phyloP scores from a whole-genome alignment of 2,797 vertebrate species.

The Lacerta viridis region DNA sequence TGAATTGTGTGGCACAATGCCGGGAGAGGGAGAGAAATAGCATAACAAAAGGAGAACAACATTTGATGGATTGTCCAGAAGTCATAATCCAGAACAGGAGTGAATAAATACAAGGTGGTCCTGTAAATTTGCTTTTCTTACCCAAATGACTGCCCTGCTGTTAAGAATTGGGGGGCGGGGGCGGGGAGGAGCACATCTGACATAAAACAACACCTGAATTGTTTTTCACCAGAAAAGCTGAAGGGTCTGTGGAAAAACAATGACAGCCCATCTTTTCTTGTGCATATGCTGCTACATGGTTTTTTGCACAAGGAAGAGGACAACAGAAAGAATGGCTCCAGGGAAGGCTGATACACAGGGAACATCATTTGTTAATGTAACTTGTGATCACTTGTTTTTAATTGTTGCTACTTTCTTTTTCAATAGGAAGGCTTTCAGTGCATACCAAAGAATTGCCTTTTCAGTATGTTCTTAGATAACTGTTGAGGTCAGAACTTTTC shows the following conservation, averaged over 20 bases:
- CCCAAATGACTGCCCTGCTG: constrained; percentile 20
- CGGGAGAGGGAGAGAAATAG: constrained; percentile 46
- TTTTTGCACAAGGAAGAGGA: constrained; percentile 35
- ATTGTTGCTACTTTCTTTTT: constrained; percentile 4
- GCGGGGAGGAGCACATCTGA: constrained; percentile 1
- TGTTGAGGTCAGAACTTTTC: neutral
- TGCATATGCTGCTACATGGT: constrained; percentile 1
- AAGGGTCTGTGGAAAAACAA: constrained; percentile 37
- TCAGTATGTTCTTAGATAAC: constrained; percentile 8
- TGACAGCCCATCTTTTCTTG: constrained; percentile 4
- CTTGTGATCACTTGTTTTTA: constrained; percentile 26
- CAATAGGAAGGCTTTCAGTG: neutral
- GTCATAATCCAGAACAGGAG: constrained; percentile 19
- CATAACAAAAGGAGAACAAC: constrained; percentile 43
- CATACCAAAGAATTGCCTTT: constrained; percentile 39
- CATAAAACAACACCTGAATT: constrained; percentile 51
- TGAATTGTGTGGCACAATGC: constrained; percentile 40
- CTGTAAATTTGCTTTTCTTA: constrained; percentile 47
- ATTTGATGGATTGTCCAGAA: constrained; percentile 43
- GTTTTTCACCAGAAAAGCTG: neutral
- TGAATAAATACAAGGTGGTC: constrained; percentile 32
- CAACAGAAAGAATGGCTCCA: constrained; percentile 29
- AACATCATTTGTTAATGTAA: constrained; percentile 31
- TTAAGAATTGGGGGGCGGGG: neutral
- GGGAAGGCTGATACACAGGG: neutral